Evolutionary conservation across 1,140 invertebrate genomes (phyloP).

Genomic region (Dermatophagoides farinae): DNA sequence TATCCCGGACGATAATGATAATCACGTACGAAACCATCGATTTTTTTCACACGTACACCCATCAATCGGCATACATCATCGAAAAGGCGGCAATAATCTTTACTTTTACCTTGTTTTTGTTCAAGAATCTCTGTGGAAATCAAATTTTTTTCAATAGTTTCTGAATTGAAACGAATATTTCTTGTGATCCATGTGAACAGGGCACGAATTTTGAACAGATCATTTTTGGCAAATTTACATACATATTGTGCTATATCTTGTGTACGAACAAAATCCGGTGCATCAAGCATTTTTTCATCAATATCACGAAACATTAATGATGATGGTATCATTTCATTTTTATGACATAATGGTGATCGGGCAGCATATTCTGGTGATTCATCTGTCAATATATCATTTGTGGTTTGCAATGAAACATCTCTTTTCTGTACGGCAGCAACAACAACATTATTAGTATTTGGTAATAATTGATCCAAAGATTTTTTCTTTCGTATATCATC

Average conservation of each 20-base stretch:
- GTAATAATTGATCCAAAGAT: background rate
- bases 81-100: conserved; percentile 24
- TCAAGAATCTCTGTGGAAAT: conserved; percentile 21
- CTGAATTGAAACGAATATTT: conserved; percentile 25
- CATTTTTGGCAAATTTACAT: conserved; percentile 16
- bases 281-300: conserved; percentile 18
- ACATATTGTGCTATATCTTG: conserved; percentile 19
- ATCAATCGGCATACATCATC: conserved; percentile 22
- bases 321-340: conserved; percentile 21
- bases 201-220: conserved; percentile 23
- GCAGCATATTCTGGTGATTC: conserved; percentile 24
- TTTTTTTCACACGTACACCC: conserved; percentile 22
- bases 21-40: conserved; percentile 26
- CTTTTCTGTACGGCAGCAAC: conserved; percentile 5
- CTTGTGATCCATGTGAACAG: conserved; percentile 24
- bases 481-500: conserved; percentile 8
- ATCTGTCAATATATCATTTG: conserved; percentile 23
- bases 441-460: background rate
- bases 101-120: conserved; percentile 22
- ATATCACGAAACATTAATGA: conserved; percentile 18
- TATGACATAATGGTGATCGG: conserved; percentile 22
- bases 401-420: conserved; percentile 22
- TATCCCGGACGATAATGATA: conserved; percentile 24
- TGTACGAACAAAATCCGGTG: background rate
- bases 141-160: conserved; percentile 21